These are phyloP conservation scores for Melanophora roralis DNA, from an alignment of 2,888 invertebrate genomes.

Conservation along the genomic window DNA sequence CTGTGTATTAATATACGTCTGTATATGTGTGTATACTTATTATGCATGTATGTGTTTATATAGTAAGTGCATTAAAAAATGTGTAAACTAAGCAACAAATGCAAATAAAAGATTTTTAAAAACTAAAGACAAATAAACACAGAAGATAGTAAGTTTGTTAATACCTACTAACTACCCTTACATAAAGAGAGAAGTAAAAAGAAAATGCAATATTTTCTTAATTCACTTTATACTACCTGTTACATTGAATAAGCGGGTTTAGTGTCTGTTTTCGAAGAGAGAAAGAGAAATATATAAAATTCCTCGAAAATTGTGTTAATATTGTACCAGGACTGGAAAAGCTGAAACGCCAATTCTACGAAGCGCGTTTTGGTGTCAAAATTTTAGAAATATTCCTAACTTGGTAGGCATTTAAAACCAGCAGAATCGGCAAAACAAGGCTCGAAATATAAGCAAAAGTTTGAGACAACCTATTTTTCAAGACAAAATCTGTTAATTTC, in stretches of 20 bases:
- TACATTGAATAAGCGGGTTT: neutral
- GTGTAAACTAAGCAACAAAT: neutral
- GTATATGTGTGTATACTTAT: too few relatives aligned
- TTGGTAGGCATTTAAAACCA: too few relatives aligned
- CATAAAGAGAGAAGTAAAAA: neutral
- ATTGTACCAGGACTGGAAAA: too few relatives aligned
- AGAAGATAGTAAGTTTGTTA: constrained; percentile 1
- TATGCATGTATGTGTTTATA: neutral
- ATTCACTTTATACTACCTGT: constrained; percentile 39
- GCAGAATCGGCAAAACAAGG: too few relatives aligned
- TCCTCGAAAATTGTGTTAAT: too few relatives aligned
- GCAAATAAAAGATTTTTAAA: neutral
- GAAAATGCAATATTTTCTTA: neutral
- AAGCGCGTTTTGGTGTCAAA: too few relatives aligned
- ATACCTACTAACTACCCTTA: constrained; percentile 32
- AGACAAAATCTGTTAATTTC: too few relatives aligned
- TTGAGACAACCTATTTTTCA: too few relatives aligned
- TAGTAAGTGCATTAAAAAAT: neutral
- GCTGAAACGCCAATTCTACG: too few relatives aligned
- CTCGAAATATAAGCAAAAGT: too few relatives aligned
- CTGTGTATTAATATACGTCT: neutral
- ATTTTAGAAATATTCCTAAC: too few relatives aligned
- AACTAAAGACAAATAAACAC: constrained; percentile 6
- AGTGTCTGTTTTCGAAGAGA: neutral
- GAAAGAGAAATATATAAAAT: too few relatives aligned